Base-by-base conservation (phyloP, 2,888 invertebrate species). In the Leucophenga montana region DNA sequence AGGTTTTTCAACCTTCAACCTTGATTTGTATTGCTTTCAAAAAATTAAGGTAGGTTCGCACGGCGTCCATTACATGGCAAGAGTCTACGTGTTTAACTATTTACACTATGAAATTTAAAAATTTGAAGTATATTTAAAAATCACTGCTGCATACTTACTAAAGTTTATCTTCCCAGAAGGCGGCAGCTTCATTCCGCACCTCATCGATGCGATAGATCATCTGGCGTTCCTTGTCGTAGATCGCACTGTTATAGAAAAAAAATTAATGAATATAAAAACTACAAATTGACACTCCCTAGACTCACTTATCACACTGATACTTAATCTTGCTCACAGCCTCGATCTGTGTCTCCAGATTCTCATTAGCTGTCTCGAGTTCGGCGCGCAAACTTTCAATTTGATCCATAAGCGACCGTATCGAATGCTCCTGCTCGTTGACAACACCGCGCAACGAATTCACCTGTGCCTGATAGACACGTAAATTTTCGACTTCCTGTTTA, bases 151-250 rank as follows among this genome's bases (percentile, higher is more conserved):
- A 6, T 22, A 77, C 85, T 85, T 83, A 88, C 88, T 89, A 85
- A 79, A 92, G 85, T 87, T 91, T 90, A 75, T 91, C 91, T 85
- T 93, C 92, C 92, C 92, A 93, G 89, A 92, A 90, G 77, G 90
- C 89, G 71, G 91, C 91, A 75, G 91, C 90, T 85, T 91, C 90
- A 73, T 89, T 89, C 74, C 90, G 89, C 83, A 90, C 90, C 78
- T 90, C 90, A 77, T 90, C 90, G 75, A 91, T 87, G 75, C 86
- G 86, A 75, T 88, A 87, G 74, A 88, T 85, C 83, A 87, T 86
- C 82, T 88, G 85, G 70, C 89, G 87, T 75, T 91, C 90, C 81
- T 89, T 90, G 78, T 89, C 90, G 75, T 86, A 86, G 70, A 89
- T 80, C 73, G 88, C 86, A 79, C 88, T 88, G 56, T 4, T 64